A percentile compares a stretch with the other conserved stretches of the same genome.
phyloP scores from a whole-genome alignment of 1,140 invertebrate species.

The Frieseomelitta varia region DNA sequence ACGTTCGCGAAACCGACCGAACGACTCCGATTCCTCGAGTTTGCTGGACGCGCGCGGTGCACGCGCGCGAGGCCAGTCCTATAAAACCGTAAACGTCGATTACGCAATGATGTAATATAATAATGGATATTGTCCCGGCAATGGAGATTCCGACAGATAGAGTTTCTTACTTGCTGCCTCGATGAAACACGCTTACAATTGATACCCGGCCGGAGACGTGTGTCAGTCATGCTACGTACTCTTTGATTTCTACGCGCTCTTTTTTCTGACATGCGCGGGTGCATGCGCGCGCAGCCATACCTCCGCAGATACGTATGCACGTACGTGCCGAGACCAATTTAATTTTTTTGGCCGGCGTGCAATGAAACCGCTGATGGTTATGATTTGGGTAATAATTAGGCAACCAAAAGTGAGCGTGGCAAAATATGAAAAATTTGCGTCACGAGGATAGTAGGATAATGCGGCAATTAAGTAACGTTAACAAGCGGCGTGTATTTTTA shows the following conservation, averaged over 20 bases:
- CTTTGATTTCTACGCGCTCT: slow-evolving; percentile 14
- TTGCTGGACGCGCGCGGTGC: neutral
- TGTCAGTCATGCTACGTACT: neutral
- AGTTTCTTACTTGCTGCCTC: slow-evolving; percentile 48
- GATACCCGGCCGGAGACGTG: slow-evolving; percentile 33
- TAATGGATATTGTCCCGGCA: slow-evolving; percentile 58
- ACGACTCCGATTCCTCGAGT: slow-evolving; percentile 36
- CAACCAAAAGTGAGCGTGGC: neutral
- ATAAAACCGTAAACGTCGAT: slow-evolving; percentile 63
- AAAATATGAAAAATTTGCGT: slow-evolving; percentile 4
- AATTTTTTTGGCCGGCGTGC: neutral
- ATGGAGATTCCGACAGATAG: slow-evolving; percentile 52
- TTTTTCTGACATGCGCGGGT: neutral
- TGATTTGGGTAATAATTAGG: slow-evolving; percentile 8
- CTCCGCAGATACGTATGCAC: no score
- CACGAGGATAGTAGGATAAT: slow-evolving; percentile 4
- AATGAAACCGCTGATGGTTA: slow-evolving; percentile 10
- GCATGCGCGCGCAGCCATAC: neutral
- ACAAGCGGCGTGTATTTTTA: slow-evolving; percentile 11
- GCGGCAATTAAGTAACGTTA: slow-evolving; percentile 14
- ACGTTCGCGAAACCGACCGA: slow-evolving; percentile 51
- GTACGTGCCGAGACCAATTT: neutral
- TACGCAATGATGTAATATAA: slow-evolving; percentile 66
- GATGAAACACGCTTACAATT: slow-evolving; percentile 39
- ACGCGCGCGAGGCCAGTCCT: slow-evolving; percentile 35